phyloP scores from a whole-genome alignment of 2,113 vertebrate genomes.

The Propithecus coquereli region DNA sequence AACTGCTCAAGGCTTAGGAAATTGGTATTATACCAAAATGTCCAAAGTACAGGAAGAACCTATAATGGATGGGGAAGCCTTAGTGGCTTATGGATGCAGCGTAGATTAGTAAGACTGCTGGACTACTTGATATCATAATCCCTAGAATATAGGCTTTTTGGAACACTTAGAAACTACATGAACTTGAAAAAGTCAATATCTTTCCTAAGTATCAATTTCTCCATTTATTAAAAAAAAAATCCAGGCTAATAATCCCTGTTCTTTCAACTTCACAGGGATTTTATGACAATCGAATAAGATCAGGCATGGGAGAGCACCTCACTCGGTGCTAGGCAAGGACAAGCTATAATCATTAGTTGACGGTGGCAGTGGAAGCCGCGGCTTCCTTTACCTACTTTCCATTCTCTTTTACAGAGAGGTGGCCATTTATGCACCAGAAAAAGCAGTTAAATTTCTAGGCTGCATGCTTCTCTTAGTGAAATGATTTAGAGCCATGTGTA shows the following conservation, averaged over 20 bases:
- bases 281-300: neutral
- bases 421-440: neutral
- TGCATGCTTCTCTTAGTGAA: constrained; percentile 30
- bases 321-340: neutral
- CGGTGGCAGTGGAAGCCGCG: neutral
- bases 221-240: neutral
- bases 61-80: neutral
- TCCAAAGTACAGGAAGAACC: neutral
- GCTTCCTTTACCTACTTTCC: neutral
- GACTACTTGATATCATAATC: neutral
- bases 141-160: neutral
- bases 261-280: neutral
- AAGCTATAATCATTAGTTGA: neutral
- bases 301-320: neutral
- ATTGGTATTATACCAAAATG: neutral
- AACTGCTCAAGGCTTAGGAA: neutral
- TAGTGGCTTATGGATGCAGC: neutral
- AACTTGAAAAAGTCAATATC: constrained; percentile 13
- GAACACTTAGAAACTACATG: neutral
- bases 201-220: neutral
- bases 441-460: constrained; percentile 35
- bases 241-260: neutral
- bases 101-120: neutral
- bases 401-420: neutral
- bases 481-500: constrained; percentile 60